These are phyloP conservation scores for Dolichomitus sp. DNA, from an alignment of 2,888 invertebrate genomes.

Conservation along the genomic window DNA sequence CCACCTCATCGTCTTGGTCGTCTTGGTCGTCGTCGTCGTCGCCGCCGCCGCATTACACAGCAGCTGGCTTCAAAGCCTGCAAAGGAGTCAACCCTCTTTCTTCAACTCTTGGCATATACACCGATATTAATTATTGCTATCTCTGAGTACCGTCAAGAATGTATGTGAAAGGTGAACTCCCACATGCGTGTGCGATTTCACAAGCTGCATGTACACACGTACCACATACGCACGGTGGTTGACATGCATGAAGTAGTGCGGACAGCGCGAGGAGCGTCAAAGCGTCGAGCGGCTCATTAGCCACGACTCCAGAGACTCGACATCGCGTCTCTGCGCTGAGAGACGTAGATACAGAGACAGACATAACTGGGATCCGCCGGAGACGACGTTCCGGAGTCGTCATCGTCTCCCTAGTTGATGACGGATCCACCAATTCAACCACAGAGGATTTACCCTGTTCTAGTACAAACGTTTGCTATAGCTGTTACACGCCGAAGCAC, in stretches of 20 bases:
- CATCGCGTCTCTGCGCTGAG: conserved; percentile 12
- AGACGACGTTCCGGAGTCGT: conserved; percentile 47
- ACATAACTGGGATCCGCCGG: conserved; percentile 35
- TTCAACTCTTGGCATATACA: conserved; percentile 59
- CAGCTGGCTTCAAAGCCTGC: conserved; percentile 80
- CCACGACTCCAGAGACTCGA: conserved; percentile 43
- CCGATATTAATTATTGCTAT: conserved; percentile 82
- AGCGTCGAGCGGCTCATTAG: conserved; percentile 68
- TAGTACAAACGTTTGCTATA: conserved; percentile 29
- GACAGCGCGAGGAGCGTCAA: conserved; percentile 66
- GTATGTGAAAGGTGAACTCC: conserved; percentile 63
- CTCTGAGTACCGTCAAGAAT: conserved; percentile 64
- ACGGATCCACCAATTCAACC: conserved; percentile 21
- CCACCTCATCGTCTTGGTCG: conserved; percentile 37
- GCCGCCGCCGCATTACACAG: conserved; percentile 48
- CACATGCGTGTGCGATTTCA: conserved; percentile 67
- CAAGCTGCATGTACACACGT: conserved; percentile 35
- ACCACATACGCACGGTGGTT: conserved; percentile 52
- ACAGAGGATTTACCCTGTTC: conserved; percentile 1
- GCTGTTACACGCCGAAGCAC: conserved; percentile 5
- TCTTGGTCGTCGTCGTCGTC: not conserved
- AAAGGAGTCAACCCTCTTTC: conserved; percentile 41
- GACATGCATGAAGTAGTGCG: conserved; percentile 66
- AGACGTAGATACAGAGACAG: conserved; percentile 15
- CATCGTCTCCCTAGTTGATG: conserved; percentile 30